Evolutionary conservation across 2,888 invertebrate species (phyloP).

Genomic region (Leuctra nigra): DNA sequence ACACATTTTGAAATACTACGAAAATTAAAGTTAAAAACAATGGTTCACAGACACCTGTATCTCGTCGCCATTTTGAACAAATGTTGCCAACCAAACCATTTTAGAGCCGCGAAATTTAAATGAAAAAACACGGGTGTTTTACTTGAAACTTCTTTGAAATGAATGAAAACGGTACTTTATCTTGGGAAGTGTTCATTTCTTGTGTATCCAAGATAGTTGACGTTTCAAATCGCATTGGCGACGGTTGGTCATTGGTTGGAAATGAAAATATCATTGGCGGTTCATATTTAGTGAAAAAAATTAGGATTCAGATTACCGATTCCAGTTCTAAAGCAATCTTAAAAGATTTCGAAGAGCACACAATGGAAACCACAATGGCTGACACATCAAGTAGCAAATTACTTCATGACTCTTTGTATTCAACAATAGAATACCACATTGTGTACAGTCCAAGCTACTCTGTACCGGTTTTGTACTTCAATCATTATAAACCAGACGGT

Average conservation of each 20-base stretch:
- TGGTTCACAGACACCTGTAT: background rate
- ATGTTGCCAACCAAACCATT: background rate
- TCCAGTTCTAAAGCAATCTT: background rate
- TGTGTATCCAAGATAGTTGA: background rate
- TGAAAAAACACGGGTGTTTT: background rate
- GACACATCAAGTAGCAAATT: background rate
- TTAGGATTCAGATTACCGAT: background rate
- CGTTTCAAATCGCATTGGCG: background rate
- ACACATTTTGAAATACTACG: conserved; percentile 40
- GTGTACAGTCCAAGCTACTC: conserved; percentile 33
- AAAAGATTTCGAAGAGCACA: background rate
- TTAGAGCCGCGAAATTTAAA: background rate
- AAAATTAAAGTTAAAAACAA: background rate
- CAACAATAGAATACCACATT: conserved; percentile 39
- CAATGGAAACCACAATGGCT: background rate
- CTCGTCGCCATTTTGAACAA: background rate
- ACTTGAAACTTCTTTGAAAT: background rate
- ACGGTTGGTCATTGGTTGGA: conserved; percentile 1
- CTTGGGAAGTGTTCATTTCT: conserved; percentile 1
- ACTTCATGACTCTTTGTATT: background rate
- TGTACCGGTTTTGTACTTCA: conserved; percentile 45
- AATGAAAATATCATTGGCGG: background rate
- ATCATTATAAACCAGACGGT: conserved; percentile 44
- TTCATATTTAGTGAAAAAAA: conserved; percentile 3
- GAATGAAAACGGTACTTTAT: background rate